A percentile compares a stretch with the other conserved stretches of the same genome.
Evolutionary conservation across 2,888 invertebrate genomes (phyloP).

Genomic region (Sinohyriopsis cumingii): DNA sequence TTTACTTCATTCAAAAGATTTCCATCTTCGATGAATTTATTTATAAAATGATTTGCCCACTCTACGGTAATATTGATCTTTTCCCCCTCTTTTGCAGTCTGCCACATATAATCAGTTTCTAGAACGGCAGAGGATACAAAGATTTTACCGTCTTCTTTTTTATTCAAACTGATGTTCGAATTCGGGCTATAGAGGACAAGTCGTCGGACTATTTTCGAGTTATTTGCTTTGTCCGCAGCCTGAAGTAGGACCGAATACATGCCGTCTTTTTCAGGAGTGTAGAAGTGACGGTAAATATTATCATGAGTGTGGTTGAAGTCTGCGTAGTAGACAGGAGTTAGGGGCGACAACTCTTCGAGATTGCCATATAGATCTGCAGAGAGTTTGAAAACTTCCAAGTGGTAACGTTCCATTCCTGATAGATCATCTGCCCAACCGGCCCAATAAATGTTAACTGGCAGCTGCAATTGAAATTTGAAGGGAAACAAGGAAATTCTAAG

Average conservation of each 20-base stretch:
- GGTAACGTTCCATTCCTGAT: constrained; percentile 17
- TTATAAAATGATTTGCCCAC: constrained; percentile 31
- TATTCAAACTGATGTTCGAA: constrained; percentile 26
- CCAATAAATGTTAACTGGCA: constrained; percentile 5
- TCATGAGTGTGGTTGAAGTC: not conserved
- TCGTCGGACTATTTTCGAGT: constrained; percentile 37
- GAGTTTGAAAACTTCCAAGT: constrained; percentile 20
- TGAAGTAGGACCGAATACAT: constrained; percentile 46
- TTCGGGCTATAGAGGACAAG: constrained; percentile 36
- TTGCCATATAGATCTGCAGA: constrained; percentile 12
- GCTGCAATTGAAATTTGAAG: no score
- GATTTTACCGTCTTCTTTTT: constrained; percentile 6
- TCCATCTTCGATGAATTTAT: constrained; percentile 18
- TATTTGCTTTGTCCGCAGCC: constrained; percentile 43
- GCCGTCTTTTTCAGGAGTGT: constrained; percentile 31
- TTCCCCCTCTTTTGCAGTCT: constrained; percentile 13
- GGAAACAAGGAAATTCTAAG: no score
- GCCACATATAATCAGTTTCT: constrained; percentile 36
- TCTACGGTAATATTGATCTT: constrained; percentile 7
- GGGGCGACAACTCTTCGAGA: constrained; percentile 15
- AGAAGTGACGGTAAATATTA: constrained; percentile 11
- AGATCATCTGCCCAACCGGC: constrained; percentile 23
- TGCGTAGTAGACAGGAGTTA: constrained; percentile 5
- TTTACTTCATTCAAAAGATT: constrained; percentile 12
- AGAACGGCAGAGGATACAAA: constrained; percentile 25